phyloP scores from a whole-genome alignment of 2,797 vertebrate species.

The Kryptopterus vitreolus region DNA sequence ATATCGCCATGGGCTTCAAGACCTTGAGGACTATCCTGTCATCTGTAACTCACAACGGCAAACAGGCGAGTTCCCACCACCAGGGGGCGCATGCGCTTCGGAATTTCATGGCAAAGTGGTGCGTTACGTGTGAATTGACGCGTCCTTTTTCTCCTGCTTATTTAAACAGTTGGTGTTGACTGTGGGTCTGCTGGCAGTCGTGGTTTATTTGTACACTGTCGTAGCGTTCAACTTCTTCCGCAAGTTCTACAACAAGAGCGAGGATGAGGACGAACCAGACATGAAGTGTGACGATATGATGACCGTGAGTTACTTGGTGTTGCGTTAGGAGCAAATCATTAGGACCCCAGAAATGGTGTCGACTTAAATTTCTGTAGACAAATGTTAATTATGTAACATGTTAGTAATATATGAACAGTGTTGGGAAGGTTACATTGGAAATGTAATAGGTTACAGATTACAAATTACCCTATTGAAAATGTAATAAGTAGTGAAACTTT shows the following conservation, averaged over 20 bases:
- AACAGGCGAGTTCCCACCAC: conserved; percentile 79
- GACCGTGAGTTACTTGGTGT: conserved; percentile 78
- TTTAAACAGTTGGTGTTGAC: conserved; percentile 85
- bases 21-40: conserved; percentile 94
- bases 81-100: conserved; percentile 38
- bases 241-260: conserved; percentile 99
- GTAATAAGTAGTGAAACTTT: no score
- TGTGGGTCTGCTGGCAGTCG: conserved; percentile 95
- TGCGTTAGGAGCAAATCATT: background rate
- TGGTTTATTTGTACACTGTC: conserved; percentile 97
- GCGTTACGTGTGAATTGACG: background rate
- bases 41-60: conserved; percentile 98
- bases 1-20: conserved; percentile 98
- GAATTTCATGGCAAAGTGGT: background rate
- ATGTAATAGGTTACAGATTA: no score
- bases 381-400: no score
- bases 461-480: no score
- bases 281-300: conserved; percentile 99
- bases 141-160: background rate
- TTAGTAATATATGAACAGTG: background rate
- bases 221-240: conserved; percentile 99
- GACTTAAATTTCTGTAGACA: background rate
- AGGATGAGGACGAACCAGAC: conserved; percentile 93
- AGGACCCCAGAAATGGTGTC: background rate
- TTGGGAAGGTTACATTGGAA: no score